Base-by-base conservation (phyloP, 2,113 vertebrate genomes). In the Phasianus colchicus region DNA sequence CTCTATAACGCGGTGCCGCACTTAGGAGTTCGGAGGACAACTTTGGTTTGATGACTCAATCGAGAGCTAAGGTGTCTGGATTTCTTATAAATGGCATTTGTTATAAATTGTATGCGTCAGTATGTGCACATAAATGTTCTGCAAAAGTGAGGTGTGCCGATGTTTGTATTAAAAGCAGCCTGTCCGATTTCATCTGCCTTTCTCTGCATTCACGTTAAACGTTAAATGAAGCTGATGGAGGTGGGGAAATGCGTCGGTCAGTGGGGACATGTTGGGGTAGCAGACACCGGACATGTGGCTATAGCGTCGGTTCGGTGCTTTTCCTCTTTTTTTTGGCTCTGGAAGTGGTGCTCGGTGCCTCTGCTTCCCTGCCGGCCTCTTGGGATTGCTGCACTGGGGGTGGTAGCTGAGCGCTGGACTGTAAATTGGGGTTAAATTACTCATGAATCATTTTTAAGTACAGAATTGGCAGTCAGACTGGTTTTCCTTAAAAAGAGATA, bases 261-360 rank as follows among this genome's bases (percentile, higher is more conserved):
- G 3, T 34, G 17, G 3, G 38, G 20, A 25, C 78, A 15, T 2
- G 1, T 45, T 70, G 13, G 36, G 21, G 32, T 66, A 32, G 19
- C 0, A 2, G 42, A 18, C 27, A 38, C 7, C 1, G 1, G 1
- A 1, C 0, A 29, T 8, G 57, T 52, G 55, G 4, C 38, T 43
- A 15, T 6, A 54, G 7, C 5, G 45, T 75, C 18, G 21, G 0
- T 63, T 85, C n/a, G 40, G 4, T 1, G 0, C 24, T 76, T 47
- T 48, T 14, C 64, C 27, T 3, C 2, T 57, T 32, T n/a, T n/a
- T 72, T 72, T 9, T 4, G 32, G 81, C 27, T 58, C 8, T 8
- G 67, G 50, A 58, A 22, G 11, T 43, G 24, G 2, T 1, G 1
- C 54, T 71, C 3, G 24, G 2, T 8, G 64, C 75, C 57, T 19